Percentiles rank a stretch among this genome's conserved stretches.
Conservation (phyloP, 2,113 vertebrate genomes). For the Furnarius figulus region DNA sequence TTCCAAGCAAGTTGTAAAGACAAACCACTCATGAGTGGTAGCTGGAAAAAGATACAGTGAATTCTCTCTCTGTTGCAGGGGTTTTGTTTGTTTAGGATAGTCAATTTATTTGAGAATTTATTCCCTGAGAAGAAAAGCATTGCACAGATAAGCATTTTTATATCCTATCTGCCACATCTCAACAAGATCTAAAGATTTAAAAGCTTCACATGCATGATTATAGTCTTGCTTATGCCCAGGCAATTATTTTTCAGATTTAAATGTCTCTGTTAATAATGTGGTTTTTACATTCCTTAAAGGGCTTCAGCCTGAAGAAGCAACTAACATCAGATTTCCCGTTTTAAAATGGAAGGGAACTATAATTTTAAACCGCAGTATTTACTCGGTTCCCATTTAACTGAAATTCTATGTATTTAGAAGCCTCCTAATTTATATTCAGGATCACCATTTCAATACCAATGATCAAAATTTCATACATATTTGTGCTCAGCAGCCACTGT, state of each 20-base stretch:
- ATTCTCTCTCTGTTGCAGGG: neutral
- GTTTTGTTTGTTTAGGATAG: neutral
- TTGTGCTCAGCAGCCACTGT: constrained; percentile 28
- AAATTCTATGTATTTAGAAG: constrained; percentile 6
- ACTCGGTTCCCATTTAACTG: neutral
- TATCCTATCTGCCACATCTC: constrained; percentile 20
- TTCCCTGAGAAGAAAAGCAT: constrained; percentile 5
- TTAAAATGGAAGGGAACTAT: neutral
- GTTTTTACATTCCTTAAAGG: constrained; percentile 7
- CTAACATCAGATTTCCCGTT: neutral
- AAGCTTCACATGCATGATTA: constrained; percentile 24
- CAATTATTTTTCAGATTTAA: constrained; percentile 54
- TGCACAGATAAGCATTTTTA: neutral
- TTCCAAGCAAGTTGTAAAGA: neutral
- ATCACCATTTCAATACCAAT: constrained; percentile 35
- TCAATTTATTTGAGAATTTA: constrained; percentile 1
- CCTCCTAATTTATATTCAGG: constrained; percentile 47
- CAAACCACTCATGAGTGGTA: neutral
- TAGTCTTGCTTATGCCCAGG: constrained; percentile 11
- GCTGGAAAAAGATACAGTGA: neutral
- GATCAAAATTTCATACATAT: constrained; percentile 60
- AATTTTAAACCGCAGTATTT: constrained; percentile 15
- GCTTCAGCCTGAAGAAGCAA: neutral
- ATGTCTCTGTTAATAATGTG: constrained; percentile 10
- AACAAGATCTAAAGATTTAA: constrained; percentile 31